phyloP scores from a whole-genome alignment of 1,140 invertebrate species.

The Cryptotermes secundus region DNA sequence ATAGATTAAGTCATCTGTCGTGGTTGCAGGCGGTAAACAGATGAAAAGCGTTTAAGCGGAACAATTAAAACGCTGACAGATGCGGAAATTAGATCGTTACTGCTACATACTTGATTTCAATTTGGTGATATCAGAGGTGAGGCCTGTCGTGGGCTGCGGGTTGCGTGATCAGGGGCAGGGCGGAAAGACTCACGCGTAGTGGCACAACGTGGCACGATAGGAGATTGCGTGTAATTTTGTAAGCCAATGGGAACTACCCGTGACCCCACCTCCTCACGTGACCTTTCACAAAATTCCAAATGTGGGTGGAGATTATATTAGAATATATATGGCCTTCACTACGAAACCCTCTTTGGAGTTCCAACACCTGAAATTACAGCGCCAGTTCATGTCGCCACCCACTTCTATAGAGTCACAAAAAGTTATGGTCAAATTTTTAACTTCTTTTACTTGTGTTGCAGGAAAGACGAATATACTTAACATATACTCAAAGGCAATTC shows the following conservation, averaged over 20 bases:
- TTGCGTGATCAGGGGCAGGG: slow-evolving; percentile 12
- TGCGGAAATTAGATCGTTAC: no score
- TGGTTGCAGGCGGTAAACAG: no score
- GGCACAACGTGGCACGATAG: not conserved
- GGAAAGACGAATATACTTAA: no score
- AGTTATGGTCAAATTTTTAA: not conserved
- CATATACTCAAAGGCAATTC: no score
- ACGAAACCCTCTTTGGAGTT: not conserved
- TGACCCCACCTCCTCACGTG: slow-evolving; percentile 15
- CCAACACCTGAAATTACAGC: not conserved
- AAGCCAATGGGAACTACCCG: not conserved
- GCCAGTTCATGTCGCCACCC: not conserved
- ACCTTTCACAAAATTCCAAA: slow-evolving; percentile 14
- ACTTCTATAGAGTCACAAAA: not conserved
- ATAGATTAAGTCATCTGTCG: no score
- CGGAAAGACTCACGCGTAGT: not conserved
- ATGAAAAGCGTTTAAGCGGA: no score
- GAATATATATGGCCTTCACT: slow-evolving; percentile 4
- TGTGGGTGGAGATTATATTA: slow-evolving; percentile 19
- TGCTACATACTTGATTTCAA: no score
- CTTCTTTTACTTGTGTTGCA: not conserved
- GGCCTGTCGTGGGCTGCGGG: not conserved
- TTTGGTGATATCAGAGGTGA: no score
- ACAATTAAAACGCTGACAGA: no score
- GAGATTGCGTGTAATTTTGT: not conserved